phyloP scores from a whole-genome alignment of 2,113 vertebrate species.

The Cyprichromis sp. region DNA sequence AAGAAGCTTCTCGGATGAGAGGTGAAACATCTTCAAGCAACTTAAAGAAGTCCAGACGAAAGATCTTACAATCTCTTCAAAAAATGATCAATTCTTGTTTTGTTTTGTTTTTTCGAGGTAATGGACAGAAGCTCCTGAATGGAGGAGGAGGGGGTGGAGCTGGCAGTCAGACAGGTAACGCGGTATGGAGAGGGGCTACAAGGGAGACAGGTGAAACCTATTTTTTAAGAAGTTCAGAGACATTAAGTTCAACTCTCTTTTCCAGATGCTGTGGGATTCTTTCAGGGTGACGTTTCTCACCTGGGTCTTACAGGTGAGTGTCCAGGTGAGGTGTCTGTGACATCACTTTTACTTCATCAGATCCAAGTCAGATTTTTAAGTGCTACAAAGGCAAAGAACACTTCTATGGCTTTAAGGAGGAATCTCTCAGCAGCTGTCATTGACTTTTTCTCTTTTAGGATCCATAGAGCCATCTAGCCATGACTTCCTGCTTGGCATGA shows the following conservation, averaged over 20 bases:
- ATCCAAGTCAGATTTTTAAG: background rate
- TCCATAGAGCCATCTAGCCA: conserved; percentile 35
- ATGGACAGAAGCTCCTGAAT: conserved; percentile 66
- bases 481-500: conserved; percentile 53
- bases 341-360: background rate
- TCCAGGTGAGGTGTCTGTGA: conserved; percentile 10
- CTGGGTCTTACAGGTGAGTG: conserved; percentile 46
- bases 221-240: background rate
- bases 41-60: background rate
- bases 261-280: conserved; percentile 28
- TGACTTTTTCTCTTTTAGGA: conserved; percentile 17
- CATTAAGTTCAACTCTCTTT: background rate
- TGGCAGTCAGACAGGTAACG: conserved; percentile 48
- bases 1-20: background rate
- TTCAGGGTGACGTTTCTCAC: conserved; percentile 30
- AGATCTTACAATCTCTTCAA: background rate
- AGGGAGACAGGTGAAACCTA: background rate
- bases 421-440: background rate
- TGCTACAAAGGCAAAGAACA: background rate
- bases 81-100: background rate
- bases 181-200: background rate
- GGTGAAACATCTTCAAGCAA: background rate
- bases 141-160: conserved; percentile 37
- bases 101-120: conserved; percentile 32
- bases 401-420: background rate